Base-by-base conservation (phyloP, 1,140 invertebrate species). In the Caenorhabditis remanei region DNA sequence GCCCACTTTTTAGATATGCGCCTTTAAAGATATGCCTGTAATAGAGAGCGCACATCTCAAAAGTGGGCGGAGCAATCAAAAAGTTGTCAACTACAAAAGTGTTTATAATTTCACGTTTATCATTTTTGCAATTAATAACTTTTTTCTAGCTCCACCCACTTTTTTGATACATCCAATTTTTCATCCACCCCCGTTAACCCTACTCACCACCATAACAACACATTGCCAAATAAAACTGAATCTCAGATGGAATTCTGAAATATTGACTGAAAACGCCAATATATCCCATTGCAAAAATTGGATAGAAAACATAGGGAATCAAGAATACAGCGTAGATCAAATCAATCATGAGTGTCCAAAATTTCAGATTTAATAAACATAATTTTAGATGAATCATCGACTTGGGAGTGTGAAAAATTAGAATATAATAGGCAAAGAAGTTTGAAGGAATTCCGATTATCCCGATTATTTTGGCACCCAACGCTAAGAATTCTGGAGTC, bases 241-340 rank as follows among this genome's bases (percentile, higher is more conserved):
- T 65, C 40, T 65, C 61, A 13, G 61, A 8, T 40, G 61, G 61
- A 40, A 65, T 40, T 40, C 24, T n/a, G 0, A 65, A 40, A 65
- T 40, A 4, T 40, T 32, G 32, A 8, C 61, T n/a, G 19, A 40
- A 65, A 11, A 65, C 13, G 14, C 61, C 61, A 40, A 65, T 65
- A 24, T 65, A 65, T 40, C 61, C 61, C 61, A 65, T 65, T 32
- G 61, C 61, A 65, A 65, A 65, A 8, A 65, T 65, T 40, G 61
- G 61, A 65, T 40, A 65, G 16, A 65, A 65, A 4, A 65, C 61
- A 40, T 40, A 65, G 9, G 61, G 61, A 65, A 65, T 65, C 11
- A 65, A 16, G 32, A 65, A 40, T 13, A 65, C 61, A 13, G 61
- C 9, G 16, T 65, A 65, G 24, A 65, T 65, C 32, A 65, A 40